These are phyloP conservation scores for Ariopsis seemanni DNA, from an alignment of 2,113 vertebrate species.

Conservation along the genomic window DNA sequence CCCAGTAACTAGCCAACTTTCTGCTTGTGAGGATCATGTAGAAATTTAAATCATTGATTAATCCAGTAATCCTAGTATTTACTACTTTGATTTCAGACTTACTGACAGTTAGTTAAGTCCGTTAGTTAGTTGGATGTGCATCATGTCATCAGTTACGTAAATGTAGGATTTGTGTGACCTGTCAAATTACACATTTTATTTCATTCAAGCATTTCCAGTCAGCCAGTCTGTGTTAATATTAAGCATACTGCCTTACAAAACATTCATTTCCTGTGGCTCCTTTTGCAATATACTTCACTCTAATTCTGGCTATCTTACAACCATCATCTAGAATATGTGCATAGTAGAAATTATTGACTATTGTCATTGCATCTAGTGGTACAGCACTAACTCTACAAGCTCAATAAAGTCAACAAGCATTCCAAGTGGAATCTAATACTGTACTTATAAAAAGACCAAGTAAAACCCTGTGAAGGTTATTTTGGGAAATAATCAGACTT, in stretches of 20 bases:
- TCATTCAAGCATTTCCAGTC: not conserved
- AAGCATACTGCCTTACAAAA: conserved; percentile 11
- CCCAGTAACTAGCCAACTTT: not conserved
- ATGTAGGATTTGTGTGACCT: not conserved
- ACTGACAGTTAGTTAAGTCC: not conserved
- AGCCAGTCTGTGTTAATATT: not conserved
- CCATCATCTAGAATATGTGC: not conserved
- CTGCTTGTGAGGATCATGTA: not conserved
- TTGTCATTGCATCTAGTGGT: not conserved
- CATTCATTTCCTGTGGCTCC: not conserved
- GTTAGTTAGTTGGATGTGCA: not conserved
- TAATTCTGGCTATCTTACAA: not conserved
- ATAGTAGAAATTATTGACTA: not conserved
- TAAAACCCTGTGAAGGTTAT: not conserved
- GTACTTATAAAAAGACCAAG: not conserved
- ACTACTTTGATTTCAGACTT: not conserved
- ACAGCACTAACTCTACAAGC: not conserved
- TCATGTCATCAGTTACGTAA: not conserved
- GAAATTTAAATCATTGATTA: not conserved
- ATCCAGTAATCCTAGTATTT: not conserved
- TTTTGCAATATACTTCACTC: not conserved
- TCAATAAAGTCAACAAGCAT: not conserved
- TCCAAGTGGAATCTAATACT: not conserved
- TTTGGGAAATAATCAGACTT: not conserved
- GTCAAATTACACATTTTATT: not conserved